Evolutionary conservation across 2,888 invertebrate genomes (phyloP), one percentile per base, ranked within the genome.

Genomic region (Alcis repandata): DNA sequence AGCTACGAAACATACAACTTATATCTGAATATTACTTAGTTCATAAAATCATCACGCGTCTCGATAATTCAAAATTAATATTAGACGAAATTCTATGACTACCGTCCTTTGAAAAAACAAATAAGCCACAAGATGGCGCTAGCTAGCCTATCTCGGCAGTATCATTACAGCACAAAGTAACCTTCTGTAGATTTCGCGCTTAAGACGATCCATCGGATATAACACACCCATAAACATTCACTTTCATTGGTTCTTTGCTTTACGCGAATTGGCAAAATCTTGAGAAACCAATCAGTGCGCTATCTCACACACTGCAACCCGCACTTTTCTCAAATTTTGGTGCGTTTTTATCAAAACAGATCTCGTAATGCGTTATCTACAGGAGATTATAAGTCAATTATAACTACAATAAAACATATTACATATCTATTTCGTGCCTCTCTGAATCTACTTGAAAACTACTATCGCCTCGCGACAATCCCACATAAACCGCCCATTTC

Each of bases 11-110:
- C 60, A 33, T 53, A 66, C 59, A 67, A 59, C 56, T 58, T 53
- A 58, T 49, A 22, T 59, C 46, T 62, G 54, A 43, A 56, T 51
- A 61, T 51, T 63, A 66, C 51, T 57, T 61, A 66, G 46, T 66
- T 66, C 65, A 66, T 66, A 66, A 66, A 60, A 60, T 66, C 60
- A 58, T 66, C 65, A 66, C 65, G 65, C 65, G 65, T 61, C 65
- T 66, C 65, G 32, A 56, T 53, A 17, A 51, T 53, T 58, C 27
- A 48, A 56, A 36, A 52, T 52, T 45, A 32, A 63, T 3, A 36
- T 43, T 33, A 59, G 51, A 60, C 60, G 38, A 38, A 49, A 49
- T 40, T 48, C 59, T 65, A 60, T 3, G 48, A 46, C 60, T 65
- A 64, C 27, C 54, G 41, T 56, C 54, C 32, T n/a, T 51, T 22